phyloP scores from a whole-genome alignment of 1,140 invertebrate genomes.

The Drosophila melanica region DNA sequence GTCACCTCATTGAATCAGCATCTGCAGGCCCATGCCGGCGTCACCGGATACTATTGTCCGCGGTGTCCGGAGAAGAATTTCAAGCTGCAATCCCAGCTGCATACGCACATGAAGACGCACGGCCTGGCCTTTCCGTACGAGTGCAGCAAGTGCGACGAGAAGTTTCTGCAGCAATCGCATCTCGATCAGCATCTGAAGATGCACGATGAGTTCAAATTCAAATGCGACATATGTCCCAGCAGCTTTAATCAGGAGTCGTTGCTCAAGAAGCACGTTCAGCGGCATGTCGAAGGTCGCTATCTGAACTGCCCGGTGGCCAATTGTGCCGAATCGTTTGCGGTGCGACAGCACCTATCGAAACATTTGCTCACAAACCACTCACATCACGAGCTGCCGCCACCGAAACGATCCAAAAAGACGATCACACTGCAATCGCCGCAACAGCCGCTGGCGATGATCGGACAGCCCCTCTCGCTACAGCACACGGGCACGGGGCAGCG shows the following conservation, averaged over 20 bases:
- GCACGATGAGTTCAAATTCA: constrained; percentile 83
- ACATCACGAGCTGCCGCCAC: constrained; percentile 79
- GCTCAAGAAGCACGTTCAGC: constrained; percentile 83
- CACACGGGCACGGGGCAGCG: constrained; percentile 75
- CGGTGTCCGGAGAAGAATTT: constrained; percentile 83
- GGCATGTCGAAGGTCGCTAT: constrained; percentile 82
- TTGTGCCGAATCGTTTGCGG: constrained; percentile 80
- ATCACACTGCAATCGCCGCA: constrained; percentile 70
- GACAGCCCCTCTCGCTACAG: constrained; percentile 74
- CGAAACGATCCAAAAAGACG: constrained; percentile 81
- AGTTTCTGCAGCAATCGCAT: constrained; percentile 82
- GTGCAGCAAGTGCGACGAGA: constrained; percentile 82
- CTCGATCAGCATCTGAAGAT: constrained; percentile 80
- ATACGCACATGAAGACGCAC: constrained; percentile 84
- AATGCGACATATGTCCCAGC: constrained; percentile 82
- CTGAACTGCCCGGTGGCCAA: constrained; percentile 80
- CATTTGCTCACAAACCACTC: constrained; percentile 81
- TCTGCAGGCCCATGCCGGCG: constrained; percentile 81
- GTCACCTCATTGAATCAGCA: constrained; percentile 84
- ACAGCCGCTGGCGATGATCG: constrained; percentile 78
- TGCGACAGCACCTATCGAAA: constrained; percentile 82
- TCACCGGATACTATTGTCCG: constrained; percentile 82
- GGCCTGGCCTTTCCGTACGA: constrained; percentile 80
- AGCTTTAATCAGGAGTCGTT: constrained; percentile 82
- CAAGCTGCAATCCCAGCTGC: constrained; percentile 80